Evolutionary conservation across 2,888 invertebrate genomes (phyloP).

Genomic region (Panopea generosa): DNA sequence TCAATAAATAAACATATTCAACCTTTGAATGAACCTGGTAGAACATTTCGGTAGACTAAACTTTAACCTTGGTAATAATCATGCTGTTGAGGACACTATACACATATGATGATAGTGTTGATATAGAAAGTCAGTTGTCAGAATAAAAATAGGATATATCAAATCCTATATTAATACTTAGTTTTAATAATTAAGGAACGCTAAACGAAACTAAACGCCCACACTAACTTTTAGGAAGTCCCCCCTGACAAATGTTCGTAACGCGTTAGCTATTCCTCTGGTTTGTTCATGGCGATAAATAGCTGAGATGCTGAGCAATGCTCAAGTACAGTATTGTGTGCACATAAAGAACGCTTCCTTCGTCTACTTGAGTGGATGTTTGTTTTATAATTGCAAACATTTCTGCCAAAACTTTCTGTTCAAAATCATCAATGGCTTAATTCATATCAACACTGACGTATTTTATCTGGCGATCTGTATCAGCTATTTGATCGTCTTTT

Average conservation of each 20-base stretch:
- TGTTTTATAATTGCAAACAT: not conserved
- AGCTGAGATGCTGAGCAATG: not conserved
- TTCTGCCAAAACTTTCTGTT: not conserved
- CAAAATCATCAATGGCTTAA: not conserved
- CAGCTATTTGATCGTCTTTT: not conserved
- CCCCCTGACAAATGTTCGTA: not conserved
- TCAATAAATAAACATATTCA: too few relatives aligned
- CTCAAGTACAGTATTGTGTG: not conserved
- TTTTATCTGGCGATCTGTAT: not conserved
- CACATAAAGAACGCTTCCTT: not conserved
- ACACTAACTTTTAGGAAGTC: not conserved
- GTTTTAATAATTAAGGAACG: too few relatives aligned
- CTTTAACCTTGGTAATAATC: too few relatives aligned
- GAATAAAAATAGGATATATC: too few relatives aligned
- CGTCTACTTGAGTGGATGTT: not conserved
- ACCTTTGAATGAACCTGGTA: too few relatives aligned
- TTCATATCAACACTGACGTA: not conserved
- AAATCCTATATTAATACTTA: too few relatives aligned
- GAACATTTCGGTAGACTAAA: too few relatives aligned
- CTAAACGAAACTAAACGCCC: too few relatives aligned
- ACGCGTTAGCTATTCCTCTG: not conserved
- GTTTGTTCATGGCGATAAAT: not conserved
- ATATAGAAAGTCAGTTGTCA: too few relatives aligned
- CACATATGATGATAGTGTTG: too few relatives aligned
- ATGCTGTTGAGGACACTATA: too few relatives aligned